A percentile compares a stretch with the other conserved stretches of the same genome.
These are phyloP conservation scores for Gyrodactylus bullatarudis DNA, from an alignment of 1,140 invertebrate genomes.

Conservation along the genomic window DNA sequence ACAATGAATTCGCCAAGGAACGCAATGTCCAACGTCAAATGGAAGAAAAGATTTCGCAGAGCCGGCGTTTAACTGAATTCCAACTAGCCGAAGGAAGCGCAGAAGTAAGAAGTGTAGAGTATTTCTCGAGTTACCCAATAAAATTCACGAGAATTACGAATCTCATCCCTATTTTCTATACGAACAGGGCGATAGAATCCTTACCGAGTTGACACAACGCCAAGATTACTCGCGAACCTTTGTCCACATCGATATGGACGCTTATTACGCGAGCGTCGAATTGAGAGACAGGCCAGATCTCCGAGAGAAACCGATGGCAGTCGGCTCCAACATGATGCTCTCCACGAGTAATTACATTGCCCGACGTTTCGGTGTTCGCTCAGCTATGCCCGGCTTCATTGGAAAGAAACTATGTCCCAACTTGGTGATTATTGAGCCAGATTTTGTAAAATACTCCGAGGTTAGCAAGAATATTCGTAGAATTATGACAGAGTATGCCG, in stretches of 20 bases:
- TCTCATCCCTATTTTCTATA: no score
- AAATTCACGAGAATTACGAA: no score
- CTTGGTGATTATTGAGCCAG: slow-evolving; percentile 25
- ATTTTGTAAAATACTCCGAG: slow-evolving; percentile 26
- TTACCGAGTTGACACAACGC: slow-evolving; percentile 15
- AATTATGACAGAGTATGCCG: slow-evolving; percentile 26
- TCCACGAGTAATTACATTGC: slow-evolving; percentile 33
- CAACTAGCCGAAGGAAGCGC: slow-evolving; percentile 15
- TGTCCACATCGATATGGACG: slow-evolving; percentile 34
- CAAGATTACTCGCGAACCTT: slow-evolving; percentile 24
- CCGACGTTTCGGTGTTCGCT: slow-evolving; percentile 29
- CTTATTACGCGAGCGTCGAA: slow-evolving; percentile 33
- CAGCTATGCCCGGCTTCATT: slow-evolving; percentile 37
- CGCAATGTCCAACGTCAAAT: slow-evolving; percentile 18
- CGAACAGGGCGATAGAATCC: slow-evolving; percentile 21
- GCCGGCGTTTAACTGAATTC: slow-evolving; percentile 14
- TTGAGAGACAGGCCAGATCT: slow-evolving; percentile 28
- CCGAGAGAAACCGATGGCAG: slow-evolving; percentile 29
- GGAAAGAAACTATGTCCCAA: slow-evolving; percentile 30
- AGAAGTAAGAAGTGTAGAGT: no score
- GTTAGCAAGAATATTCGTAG: slow-evolving; percentile 21
- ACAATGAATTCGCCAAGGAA: slow-evolving; percentile 23
- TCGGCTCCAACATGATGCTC: slow-evolving; percentile 28
- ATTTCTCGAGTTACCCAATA: no score
- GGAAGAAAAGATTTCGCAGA: slow-evolving; percentile 15